A percentile compares a stretch with the other conserved stretches of the same genome.
Evolutionary conservation across 92 coral and sea anemone genomes (phyloP).

Genomic region (Meandrina meandrites): DNA sequence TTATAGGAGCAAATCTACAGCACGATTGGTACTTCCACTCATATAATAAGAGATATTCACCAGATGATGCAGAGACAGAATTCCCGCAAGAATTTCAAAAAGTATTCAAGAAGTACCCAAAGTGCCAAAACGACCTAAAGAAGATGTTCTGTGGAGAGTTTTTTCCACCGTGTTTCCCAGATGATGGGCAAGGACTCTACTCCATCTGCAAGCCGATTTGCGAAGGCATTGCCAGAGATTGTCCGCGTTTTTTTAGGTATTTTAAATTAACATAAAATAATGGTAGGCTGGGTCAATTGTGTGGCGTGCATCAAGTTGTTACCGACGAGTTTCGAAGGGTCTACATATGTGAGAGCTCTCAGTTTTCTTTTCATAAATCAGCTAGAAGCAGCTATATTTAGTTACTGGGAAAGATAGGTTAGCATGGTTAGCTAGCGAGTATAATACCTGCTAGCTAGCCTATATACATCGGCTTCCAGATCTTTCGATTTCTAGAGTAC

Average conservation of each 20-base stretch:
- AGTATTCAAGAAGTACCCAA: constrained; percentile 12
- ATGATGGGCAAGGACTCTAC: constrained; percentile 19
- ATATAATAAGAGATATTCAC: background rate
- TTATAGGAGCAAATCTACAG: constrained; percentile 11
- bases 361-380: background rate
- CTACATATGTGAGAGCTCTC: background rate
- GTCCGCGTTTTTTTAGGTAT: constrained; percentile 45
- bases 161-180: constrained; percentile 40
- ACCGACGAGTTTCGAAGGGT: background rate
- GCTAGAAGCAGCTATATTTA: background rate
- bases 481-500: background rate
- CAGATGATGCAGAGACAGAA: background rate
- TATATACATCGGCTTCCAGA: background rate
- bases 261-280: background rate
- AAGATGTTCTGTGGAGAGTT: constrained; percentile 28
- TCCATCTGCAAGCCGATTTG: constrained; percentile 36
- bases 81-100: constrained; percentile 1
- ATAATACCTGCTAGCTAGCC: background rate
- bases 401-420: background rate
- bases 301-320: too few relatives aligned
- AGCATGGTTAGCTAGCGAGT: background rate
- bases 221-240: constrained; percentile 24
- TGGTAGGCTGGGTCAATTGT: background rate
- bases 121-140: constrained; percentile 24
- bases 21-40: background rate